These are phyloP conservation scores for Smittia sp. DNA, from an alignment of 2,888 invertebrate species.

Conservation along the genomic window DNA sequence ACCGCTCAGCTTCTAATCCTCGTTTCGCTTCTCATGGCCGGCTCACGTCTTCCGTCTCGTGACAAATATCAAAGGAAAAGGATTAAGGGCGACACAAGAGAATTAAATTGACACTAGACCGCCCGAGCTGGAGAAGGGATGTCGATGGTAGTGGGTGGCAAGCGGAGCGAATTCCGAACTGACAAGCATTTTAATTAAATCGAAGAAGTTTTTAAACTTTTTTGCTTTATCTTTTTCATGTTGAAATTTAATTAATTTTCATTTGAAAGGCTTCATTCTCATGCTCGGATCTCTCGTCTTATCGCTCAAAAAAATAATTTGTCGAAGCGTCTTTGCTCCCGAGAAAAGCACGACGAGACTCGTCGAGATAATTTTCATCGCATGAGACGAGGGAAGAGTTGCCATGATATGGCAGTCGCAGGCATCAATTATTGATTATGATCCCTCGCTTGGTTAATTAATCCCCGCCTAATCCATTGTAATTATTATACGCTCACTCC, in stretches of 20 bases:
- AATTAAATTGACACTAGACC: neutral
- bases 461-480: neutral
- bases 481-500: neutral
- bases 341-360: too few species aligned
- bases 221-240: neutral
- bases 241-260: conserved; percentile 2
- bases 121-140: neutral
- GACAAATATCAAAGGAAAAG: conserved; percentile 22
- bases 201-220: conserved; percentile 27
- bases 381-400: too few species aligned
- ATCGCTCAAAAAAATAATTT: too few species aligned
- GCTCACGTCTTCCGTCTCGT: neutral
- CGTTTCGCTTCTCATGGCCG: too few species aligned
- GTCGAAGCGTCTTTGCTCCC: too few species aligned
- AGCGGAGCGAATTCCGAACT: conserved; percentile 13
- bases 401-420: too few species aligned
- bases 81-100: neutral
- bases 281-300: neutral
- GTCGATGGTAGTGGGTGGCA: neutral
- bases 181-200: conserved; percentile 40
- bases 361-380: too few species aligned
- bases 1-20: too few species aligned
- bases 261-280: neutral
- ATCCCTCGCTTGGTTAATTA: neutral
- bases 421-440: neutral